Conservation (phyloP, 2,888 invertebrate genomes). For the Drosophila aldrichi region DNA sequence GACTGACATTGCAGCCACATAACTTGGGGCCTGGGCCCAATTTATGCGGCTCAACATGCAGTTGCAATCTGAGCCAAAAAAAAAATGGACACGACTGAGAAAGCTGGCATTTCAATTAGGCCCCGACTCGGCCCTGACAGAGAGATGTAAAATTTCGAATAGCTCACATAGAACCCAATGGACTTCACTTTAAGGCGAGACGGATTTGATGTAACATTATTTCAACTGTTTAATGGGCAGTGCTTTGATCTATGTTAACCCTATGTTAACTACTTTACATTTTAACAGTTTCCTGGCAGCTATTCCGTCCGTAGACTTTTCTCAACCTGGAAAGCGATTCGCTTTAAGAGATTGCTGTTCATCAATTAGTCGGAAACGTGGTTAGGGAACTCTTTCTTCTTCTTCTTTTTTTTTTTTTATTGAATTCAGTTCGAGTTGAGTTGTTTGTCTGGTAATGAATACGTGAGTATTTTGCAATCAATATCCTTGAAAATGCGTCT, state of each 20-base stretch:
- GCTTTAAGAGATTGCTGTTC: neutral
- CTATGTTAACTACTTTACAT: neutral
- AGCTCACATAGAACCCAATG: neutral
- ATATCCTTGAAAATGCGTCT: constrained; percentile 44
- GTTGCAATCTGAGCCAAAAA: constrained; percentile 18
- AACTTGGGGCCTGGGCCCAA: constrained; percentile 6
- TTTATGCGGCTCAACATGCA: constrained; percentile 21
- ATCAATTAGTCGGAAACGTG: constrained; percentile 6
- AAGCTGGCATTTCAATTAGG: constrained; percentile 5
- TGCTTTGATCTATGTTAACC: neutral
- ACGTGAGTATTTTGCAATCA: constrained; percentile 48
- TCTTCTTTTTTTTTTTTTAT: constrained; percentile 5
- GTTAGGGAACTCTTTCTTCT: constrained; percentile 1
- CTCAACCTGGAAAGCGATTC: neutral
- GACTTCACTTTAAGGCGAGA: neutral
- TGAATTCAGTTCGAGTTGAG: constrained; percentile 12
- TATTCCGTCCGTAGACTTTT: neutral
- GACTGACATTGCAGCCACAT: constrained; percentile 21
- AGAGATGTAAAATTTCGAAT: neutral
- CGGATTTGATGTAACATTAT: neutral
- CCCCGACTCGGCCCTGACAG: neutral
- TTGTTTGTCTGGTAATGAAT: constrained; percentile 44
- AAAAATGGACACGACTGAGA: neutral
- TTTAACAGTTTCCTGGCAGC: too few relatives aligned
- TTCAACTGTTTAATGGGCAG: neutral